phyloP scores from a whole-genome alignment of 2,888 invertebrate species.

The Macropis europaea region DNA sequence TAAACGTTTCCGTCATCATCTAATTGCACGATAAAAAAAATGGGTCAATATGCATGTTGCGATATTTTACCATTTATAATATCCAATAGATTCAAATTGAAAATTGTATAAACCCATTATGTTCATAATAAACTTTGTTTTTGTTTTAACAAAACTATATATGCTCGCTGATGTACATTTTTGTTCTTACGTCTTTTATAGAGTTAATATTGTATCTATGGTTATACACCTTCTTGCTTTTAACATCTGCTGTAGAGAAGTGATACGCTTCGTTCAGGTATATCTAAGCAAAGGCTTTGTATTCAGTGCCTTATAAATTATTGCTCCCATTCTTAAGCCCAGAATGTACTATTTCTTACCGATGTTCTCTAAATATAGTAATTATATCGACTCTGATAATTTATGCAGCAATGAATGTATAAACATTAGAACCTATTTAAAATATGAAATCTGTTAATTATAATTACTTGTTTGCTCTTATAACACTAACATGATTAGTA shows the following conservation, averaged over 20 bases:
- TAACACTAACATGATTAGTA: no score
- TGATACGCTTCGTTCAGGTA: not conserved
- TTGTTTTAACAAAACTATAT: not conserved
- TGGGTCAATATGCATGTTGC: not conserved
- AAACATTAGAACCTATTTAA: no score
- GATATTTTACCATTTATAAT: constrained; percentile 7
- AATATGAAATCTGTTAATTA: no score
- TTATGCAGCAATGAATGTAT: no score
- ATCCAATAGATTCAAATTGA: constrained; percentile 19
- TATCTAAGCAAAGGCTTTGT: not conserved
- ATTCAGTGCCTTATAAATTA: no score
- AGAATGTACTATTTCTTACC: no score
- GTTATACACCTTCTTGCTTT: constrained; percentile 3
- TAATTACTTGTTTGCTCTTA: no score
- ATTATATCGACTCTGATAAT: no score
- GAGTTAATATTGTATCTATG: constrained; percentile 6
- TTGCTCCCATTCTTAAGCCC: no score
- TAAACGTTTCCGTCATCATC: constrained; percentile 14
- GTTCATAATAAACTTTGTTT: constrained; percentile 28
- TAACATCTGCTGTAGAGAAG: not conserved
- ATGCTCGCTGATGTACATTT: constrained; percentile 2
- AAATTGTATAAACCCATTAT: constrained; percentile 14
- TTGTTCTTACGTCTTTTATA: constrained; percentile 17
- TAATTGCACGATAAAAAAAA: not conserved
- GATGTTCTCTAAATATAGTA: no score